Percentiles rank a stretch among this genome's conserved stretches.
Evolutionary conservation across 2,797 vertebrate genomes (phyloP).

Genomic region (Caiman crocodilus): DNA sequence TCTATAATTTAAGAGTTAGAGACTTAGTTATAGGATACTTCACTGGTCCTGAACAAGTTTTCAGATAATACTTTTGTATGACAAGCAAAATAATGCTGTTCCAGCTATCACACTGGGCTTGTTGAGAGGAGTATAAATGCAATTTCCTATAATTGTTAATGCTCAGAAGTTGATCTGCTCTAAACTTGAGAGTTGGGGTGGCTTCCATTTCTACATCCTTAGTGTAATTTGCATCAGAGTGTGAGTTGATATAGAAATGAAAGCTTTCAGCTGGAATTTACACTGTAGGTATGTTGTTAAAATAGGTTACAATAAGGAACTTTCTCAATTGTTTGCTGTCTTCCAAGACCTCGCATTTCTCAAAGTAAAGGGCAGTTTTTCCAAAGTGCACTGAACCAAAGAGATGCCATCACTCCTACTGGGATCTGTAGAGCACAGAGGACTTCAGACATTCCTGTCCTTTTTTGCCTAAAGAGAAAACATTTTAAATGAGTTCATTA

Average conservation of each 20-base stretch:
- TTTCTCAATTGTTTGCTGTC: neutral
- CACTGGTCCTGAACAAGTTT: neutral
- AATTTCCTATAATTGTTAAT: neutral
- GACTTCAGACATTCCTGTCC: no score
- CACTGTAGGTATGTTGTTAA: neutral
- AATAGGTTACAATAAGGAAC: neutral
- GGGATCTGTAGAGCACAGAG: no score
- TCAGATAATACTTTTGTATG: neutral
- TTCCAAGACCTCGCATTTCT: neutral
- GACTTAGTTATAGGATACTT: neutral
- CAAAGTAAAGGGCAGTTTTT: neutral
- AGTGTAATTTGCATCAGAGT: neutral
- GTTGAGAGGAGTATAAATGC: neutral
- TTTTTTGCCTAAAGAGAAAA: no score
- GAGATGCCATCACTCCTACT: neutral
- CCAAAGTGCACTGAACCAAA: neutral
- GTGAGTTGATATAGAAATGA: neutral
- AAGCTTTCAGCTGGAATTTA: neutral
- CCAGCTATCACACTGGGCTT: neutral
- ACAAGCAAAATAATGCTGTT: neutral
- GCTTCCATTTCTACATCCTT: neutral
- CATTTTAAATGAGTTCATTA: neutral
- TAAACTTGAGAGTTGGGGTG: fast-evolving
- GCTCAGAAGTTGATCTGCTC: neutral
- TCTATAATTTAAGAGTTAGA: neutral